Evolutionary conservation across 1,140 invertebrate genomes (phyloP), one percentile per base, ranked within the genome.

Genomic region (Heterodera carotae): DNA sequence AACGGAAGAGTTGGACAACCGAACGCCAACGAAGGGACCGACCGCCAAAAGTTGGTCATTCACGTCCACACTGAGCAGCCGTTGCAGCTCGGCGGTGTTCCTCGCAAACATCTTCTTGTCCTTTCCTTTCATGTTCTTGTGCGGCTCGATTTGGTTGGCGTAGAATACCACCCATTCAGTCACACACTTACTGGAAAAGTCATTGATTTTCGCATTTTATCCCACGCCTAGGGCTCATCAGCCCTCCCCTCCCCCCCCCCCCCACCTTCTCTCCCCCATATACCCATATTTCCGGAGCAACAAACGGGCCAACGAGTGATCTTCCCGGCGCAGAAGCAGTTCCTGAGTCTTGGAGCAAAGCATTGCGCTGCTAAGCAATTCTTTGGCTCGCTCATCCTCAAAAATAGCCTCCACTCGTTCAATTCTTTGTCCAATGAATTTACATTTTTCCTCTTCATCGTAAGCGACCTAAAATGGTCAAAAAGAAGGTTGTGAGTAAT

Each of bases 241-340:
- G n/a, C n/a, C n/a, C n/a, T n/a, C n/a, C n/a, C n/a, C n/a, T n/a
- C n/a, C n/a, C n/a, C n/a, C n/a, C n/a, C n/a, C n/a, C n/a, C n/a
- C n/a, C n/a, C n/a, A n/a, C n/a, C 25, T 33, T 2, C 36, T 74
- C 33, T 0, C 22, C 12, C 2, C 22, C 6, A 39, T 5, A 7
- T 10, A 78, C 76, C 72, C 76, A 33, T 78, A 78, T 68, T 78
- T 73, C 3, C 59, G 33, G 6, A 60, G 59, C 7, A 78, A 36
- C 34, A 43, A 43, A 8, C 56, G 29, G 22, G 56, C 27, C 71
- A 59, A 34, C 7, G 71, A 64, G 12, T 10, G 10, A 10, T 64
- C 60, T 2, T 43, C 33, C 43, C 60, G 29, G 18, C n/a, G 33
- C n/a, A 78, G n/a, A n/a, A n/a, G 70, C 25, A 76, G 59, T 6